Evolutionary conservation across 2,797 vertebrate genomes (phyloP).

Genomic region (Amblyopsis hoosieri): DNA sequence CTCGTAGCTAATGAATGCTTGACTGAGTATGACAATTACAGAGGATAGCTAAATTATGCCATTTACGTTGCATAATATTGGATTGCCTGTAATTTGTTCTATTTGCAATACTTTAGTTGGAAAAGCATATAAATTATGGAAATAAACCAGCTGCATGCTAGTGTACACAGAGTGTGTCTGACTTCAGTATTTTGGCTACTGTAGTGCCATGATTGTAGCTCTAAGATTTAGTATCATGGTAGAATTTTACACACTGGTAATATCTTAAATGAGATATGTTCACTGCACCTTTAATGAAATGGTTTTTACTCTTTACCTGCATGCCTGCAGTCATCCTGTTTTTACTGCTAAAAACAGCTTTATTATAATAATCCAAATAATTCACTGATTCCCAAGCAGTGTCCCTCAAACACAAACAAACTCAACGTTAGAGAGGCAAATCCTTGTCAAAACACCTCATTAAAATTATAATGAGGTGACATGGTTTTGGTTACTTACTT

Average conservation of each 20-base stretch:
- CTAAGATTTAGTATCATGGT: not conserved
- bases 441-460: conserved; percentile 17
- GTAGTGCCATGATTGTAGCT: not conserved
- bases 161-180: conserved; percentile 20
- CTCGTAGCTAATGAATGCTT: conserved; percentile 56
- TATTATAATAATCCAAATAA: conserved; percentile 21
- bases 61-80: conserved; percentile 62
- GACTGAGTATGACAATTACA: conserved; percentile 67
- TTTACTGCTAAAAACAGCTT: conserved; percentile 4
- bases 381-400: conserved; percentile 12
- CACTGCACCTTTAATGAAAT: too few species aligned
- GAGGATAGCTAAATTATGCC: conserved; percentile 58
- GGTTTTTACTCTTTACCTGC: too few species aligned
- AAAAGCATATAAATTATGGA: conserved; percentile 42
- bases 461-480: conserved; percentile 26
- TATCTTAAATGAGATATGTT: too few species aligned
- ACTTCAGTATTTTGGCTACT: conserved; percentile 1
- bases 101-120: conserved; percentile 49
- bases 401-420: conserved; percentile 28
- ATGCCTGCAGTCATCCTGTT: conserved; percentile 17
- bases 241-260: too few species aligned
- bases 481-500: conserved; percentile 34
- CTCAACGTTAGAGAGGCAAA: conserved; percentile 21
- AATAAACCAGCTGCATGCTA: conserved; percentile 36
- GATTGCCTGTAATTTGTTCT: conserved; percentile 63